A percentile compares a stretch with the other conserved stretches of the same genome.
Conservation (phyloP, 2,888 invertebrate species). For the Erebia ligea region DNA sequence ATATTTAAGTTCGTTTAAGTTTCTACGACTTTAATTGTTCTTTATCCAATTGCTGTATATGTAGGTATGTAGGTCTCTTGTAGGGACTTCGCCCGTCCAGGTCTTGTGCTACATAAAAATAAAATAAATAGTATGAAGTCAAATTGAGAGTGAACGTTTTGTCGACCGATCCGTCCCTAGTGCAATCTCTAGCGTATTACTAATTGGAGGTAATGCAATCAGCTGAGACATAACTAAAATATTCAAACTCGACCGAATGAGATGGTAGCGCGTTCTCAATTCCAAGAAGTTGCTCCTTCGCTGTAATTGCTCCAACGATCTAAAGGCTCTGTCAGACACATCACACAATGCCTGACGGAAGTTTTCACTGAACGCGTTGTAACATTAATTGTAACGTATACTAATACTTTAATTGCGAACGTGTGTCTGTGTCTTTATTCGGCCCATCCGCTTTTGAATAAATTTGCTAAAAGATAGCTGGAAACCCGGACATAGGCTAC, state of each 20-base stretch:
- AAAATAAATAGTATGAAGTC: background rate
- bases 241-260: conserved; percentile 32
- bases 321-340: background rate
- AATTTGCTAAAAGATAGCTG: too few species aligned
- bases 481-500: too few species aligned
- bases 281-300: conserved; percentile 23
- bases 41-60: too few species aligned
- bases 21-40: too few species aligned
- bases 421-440: too few species aligned
- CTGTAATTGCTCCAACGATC: conserved; percentile 29
- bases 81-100: too few species aligned
- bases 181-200: background rate
- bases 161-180: background rate
- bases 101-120: too few species aligned
- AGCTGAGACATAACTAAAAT: conserved; percentile 33
- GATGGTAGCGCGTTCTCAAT: conserved; percentile 17
- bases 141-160: background rate
- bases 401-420: background rate
- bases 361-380: background rate
- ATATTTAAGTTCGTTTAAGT: too few species aligned
- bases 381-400: background rate
- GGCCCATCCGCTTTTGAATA: too few species aligned
- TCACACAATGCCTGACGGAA: background rate
- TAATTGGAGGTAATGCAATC: conserved; percentile 37
- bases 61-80: too few species aligned